Evolutionary conservation across 2,888 invertebrate genomes (phyloP).

Genomic region (Anthophora plumipes): DNA sequence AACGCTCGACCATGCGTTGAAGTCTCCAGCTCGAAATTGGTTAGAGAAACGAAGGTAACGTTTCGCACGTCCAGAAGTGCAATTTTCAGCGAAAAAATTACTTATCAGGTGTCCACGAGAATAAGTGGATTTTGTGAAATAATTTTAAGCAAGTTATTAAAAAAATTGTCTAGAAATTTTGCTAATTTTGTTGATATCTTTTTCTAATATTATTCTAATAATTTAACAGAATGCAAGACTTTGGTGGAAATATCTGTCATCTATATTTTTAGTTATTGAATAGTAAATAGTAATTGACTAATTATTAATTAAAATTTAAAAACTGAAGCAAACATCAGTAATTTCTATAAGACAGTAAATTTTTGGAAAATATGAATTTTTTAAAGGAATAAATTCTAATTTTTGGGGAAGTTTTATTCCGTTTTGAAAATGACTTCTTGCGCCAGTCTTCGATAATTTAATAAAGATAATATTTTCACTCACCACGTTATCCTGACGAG

Average conservation of each 20-base stretch:
- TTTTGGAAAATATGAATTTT: too few species aligned
- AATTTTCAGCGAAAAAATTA: neutral
- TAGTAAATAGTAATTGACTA: too few species aligned
- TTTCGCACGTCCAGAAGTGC: neutral
- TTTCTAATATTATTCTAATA: neutral
- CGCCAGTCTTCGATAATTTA: too few species aligned
- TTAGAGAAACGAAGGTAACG: neutral
- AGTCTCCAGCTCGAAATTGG: neutral
- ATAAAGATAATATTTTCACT: slow-evolving; percentile 78
- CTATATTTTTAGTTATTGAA: too few species aligned
- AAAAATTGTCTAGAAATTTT: too few species aligned
- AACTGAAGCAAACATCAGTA: too few species aligned
- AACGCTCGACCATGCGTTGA: slow-evolving; percentile 20
- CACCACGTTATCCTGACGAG: slow-evolving; percentile 91
- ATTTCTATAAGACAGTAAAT: too few species aligned
- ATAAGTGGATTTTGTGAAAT: neutral
- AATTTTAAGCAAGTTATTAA: neutral
- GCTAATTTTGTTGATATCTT: neutral
- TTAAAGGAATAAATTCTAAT: too few species aligned
- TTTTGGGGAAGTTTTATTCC: too few species aligned
- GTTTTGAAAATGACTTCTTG: too few species aligned
- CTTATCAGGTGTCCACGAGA: neutral
- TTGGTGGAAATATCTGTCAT: too few species aligned
- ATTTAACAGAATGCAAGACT: neutral
- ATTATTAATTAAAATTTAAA: too few species aligned